Base-by-base conservation (phyloP, 2,113 vertebrate genomes). In the Chrysemys picta region DNA sequence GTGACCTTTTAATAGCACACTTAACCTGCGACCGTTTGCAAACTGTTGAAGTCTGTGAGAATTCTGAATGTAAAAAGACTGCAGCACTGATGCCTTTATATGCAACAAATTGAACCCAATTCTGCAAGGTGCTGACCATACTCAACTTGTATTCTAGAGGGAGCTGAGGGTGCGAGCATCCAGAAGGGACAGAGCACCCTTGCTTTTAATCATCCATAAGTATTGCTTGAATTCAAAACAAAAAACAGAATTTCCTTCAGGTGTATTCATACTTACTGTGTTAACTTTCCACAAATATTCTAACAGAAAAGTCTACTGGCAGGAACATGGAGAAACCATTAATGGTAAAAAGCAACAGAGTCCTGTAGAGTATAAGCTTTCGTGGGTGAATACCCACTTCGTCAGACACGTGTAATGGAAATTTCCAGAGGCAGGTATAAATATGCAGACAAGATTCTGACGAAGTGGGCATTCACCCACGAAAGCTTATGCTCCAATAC, bases 21-120 rank as follows among this genome's bases (percentile, higher is more conserved):
- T 93, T 94, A 90, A 96, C 96, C 80, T 97, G 93, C 79, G 86
- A 75, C 62, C 42, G 49, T 65, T 80, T 95, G 21, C 54, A 91
- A 81, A 57, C n/a, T 85, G 42, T 8, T 87, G 62, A 91, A 95
- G 84, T 81, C 84, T 80, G 75, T 0, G 42, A 81, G 49, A 94
- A 92, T 91, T 91, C 81, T 83, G 65, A 92, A 72, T 22, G 50
- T 12, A 85, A 87, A 82, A 79, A 21, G 6, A 47, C 2, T 72
- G 65, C 19, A 54, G n/a, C 4, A 49, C 52, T 14, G 19, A 22
- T 57, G 83, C 7, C 5, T 6, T 5, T 81, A 83, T 85, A 72
- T 57, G 56, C 78, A 75, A 76, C 79, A 21, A n/a, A 72, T 78
- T 12, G 29, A 2, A 72, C 5, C 4, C 35, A 0, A 24, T 45